These are phyloP conservation scores for Oreochromis tanganicae DNA, from an alignment of 2,113 vertebrate species.

Conservation along the genomic window DNA sequence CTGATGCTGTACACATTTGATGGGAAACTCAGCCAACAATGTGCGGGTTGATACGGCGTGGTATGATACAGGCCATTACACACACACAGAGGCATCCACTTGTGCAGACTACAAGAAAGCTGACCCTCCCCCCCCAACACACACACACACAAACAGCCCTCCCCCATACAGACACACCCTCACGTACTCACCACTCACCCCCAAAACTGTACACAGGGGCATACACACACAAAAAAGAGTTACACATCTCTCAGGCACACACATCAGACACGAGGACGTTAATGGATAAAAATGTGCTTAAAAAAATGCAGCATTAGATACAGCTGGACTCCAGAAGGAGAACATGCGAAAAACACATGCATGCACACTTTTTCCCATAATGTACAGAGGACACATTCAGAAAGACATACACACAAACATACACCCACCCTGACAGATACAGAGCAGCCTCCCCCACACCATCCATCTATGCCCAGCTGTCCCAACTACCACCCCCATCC, in stretches of 20 bases:
- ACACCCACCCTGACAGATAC: neutral
- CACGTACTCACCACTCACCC: neutral
- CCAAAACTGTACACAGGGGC: neutral
- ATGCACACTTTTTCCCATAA: neutral
- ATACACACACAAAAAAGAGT: no score
- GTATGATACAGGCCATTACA: constrained; percentile 50
- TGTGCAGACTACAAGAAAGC: neutral
- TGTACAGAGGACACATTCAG: neutral
- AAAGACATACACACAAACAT: neutral
- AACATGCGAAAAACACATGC: neutral
- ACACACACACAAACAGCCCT: neutral
- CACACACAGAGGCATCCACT: constrained; percentile 35
- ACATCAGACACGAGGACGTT: neutral
- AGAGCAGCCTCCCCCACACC: constrained; percentile 28
- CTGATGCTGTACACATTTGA: constrained; percentile 30
- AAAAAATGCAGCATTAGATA: neutral
- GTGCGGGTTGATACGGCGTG: constrained; percentile 36
- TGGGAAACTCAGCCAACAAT: constrained; percentile 26
- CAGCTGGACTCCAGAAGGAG: neutral
- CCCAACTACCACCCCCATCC: constrained; percentile 44
- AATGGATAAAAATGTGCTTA: neutral
- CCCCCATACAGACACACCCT: neutral
- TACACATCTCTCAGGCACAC: no score
- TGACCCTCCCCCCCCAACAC: neutral
- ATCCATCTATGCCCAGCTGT: constrained; percentile 62